Conservation (phyloP, 2,797 vertebrate species). For the Gadopsis bispinosus region DNA sequence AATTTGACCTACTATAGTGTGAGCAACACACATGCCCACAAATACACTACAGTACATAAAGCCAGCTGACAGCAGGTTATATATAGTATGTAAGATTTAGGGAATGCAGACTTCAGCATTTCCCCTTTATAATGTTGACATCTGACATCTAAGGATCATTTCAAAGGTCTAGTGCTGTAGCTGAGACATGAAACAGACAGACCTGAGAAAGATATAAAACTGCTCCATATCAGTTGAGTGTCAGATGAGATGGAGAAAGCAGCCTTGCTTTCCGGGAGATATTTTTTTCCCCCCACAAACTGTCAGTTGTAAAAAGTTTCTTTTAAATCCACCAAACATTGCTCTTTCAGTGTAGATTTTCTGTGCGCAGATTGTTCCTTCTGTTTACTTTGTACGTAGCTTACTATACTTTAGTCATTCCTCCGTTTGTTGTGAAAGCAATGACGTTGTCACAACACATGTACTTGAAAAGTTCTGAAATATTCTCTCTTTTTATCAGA, state of each 20-base stretch:
- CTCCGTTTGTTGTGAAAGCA: constrained; percentile 17
- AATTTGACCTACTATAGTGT: background rate
- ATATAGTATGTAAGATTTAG: constrained; percentile 3
- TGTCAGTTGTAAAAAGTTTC: constrained; percentile 21
- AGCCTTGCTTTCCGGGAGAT: background rate
- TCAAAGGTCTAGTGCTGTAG: constrained; percentile 35
- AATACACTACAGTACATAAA: constrained; percentile 12
- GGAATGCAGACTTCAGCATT: constrained; percentile 8
- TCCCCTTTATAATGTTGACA: constrained; percentile 25
- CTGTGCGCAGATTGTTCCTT: background rate
- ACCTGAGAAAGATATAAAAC: constrained; percentile 30
- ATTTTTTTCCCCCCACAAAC: background rate
- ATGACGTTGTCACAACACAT: constrained; percentile 6
- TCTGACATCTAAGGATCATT: constrained; percentile 43
- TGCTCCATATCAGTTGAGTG: constrained; percentile 8
- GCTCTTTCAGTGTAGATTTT: constrained; percentile 24
- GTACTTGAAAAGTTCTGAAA: background rate
- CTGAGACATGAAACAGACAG: constrained; percentile 51
- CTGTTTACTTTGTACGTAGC: constrained; percentile 1
- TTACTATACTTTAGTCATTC: background rate
- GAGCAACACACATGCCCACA: background rate
- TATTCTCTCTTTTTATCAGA: background rate
- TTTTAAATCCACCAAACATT: constrained; percentile 24
- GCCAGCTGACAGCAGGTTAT: background rate
- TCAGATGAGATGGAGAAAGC: constrained; percentile 30